These are phyloP conservation scores for Tolypeutes matacus DNA, from an alignment of 2,797 vertebrate species.

Conservation along the genomic window DNA sequence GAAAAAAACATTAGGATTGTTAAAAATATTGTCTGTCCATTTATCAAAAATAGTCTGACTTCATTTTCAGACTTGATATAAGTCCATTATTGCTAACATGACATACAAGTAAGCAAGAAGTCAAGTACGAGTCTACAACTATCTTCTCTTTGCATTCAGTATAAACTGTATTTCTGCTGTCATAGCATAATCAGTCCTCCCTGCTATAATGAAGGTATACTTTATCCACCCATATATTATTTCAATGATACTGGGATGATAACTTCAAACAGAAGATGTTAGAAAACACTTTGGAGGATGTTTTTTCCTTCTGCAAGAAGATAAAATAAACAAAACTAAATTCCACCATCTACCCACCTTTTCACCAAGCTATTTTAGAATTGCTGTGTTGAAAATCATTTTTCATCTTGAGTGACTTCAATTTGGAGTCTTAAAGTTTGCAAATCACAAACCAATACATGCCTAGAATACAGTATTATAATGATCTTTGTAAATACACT, in stretches of 20 bases:
- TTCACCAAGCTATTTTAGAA: slow-evolving; percentile 41
- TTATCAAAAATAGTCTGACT: not conserved
- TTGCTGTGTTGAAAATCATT: not conserved
- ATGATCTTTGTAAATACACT: not conserved
- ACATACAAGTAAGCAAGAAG: not conserved
- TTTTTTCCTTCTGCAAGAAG: not conserved
- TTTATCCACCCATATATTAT: slow-evolving; percentile 54
- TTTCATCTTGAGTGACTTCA: slow-evolving; percentile 36
- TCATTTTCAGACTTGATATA: slow-evolving; percentile 14
- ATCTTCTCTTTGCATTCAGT: slow-evolving; percentile 6
- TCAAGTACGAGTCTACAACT: not conserved
- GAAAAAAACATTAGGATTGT: not conserved
- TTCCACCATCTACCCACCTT: not conserved
- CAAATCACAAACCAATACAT: slow-evolving; percentile 22
- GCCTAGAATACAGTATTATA: not conserved
- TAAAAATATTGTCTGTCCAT: slow-evolving; percentile 29
- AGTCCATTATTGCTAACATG: slow-evolving; percentile 19
- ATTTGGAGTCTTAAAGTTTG: slow-evolving; percentile 29
- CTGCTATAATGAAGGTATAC: slow-evolving; percentile 4
- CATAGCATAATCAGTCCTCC: not conserved
- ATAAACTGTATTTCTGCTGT: slow-evolving; percentile 38
- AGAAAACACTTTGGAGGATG: not conserved
- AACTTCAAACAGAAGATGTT: slow-evolving; percentile 45
- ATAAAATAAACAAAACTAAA: not conserved
- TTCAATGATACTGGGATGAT: slow-evolving; percentile 39